A percentile compares a stretch with the other conserved stretches of the same genome.
These are phyloP conservation scores for Agriopis aurantiaria DNA, from an alignment of 2,888 invertebrate species.

Conservation along the genomic window DNA sequence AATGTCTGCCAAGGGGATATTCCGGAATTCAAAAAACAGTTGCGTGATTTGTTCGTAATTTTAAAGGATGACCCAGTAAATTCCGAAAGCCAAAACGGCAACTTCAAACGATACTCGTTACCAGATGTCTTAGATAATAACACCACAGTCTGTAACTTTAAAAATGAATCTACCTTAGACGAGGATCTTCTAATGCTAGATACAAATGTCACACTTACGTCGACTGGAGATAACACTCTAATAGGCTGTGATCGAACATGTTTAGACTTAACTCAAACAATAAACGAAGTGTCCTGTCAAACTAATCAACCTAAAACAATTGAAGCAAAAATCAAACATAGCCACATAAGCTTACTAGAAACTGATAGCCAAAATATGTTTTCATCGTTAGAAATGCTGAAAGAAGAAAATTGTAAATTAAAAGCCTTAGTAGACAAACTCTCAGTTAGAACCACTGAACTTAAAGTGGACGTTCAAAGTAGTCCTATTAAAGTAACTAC, in stretches of 20 bases:
- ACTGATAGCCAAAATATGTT: conserved; percentile 53
- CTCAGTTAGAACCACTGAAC: conserved; percentile 31
- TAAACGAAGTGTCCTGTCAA: conserved; percentile 66
- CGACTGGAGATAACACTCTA: conserved; percentile 71
- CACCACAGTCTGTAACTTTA: conserved; percentile 58
- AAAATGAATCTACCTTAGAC: conserved; percentile 77
- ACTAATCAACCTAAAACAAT: conserved; percentile 54
- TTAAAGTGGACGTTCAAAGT: conserved; percentile 51
- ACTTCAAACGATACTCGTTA: conserved; percentile 69
- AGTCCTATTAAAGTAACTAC: conserved; percentile 55
- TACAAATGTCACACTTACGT: conserved; percentile 71
- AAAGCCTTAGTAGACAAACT: conserved; percentile 55
- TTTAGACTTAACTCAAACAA: conserved; percentile 67
- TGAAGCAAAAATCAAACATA: conserved; percentile 49
- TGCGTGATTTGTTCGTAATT: conserved; percentile 66
- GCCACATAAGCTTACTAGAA: conserved; percentile 53
- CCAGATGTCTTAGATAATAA: conserved; percentile 70
- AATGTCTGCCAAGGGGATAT: conserved; percentile 78
- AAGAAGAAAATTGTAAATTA: conserved; percentile 63
- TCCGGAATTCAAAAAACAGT: conserved; percentile 71
- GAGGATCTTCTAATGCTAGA: conserved; percentile 80
- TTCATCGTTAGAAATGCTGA: conserved; percentile 56
- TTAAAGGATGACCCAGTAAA: conserved; percentile 59
- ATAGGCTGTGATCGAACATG: conserved; percentile 71
- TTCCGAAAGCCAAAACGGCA: conserved; percentile 55